phyloP scores from a whole-genome alignment of 2,113 vertebrate species.

The Brienomyrus brachyistius region DNA sequence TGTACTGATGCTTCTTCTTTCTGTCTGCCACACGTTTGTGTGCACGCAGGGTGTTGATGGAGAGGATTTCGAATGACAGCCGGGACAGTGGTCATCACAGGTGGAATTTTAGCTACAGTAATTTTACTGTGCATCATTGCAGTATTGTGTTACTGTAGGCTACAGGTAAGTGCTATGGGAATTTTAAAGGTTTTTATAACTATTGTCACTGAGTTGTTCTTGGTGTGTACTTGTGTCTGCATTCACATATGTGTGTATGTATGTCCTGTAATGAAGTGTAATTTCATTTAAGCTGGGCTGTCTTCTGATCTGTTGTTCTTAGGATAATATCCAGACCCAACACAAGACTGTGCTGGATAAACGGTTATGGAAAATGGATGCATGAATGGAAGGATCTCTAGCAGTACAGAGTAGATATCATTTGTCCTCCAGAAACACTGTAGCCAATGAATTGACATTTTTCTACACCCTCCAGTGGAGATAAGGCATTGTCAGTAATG shows the following conservation, averaged over 20 bases:
- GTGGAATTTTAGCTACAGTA: slow-evolving; percentile 96
- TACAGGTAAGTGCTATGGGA: slow-evolving; percentile 73
- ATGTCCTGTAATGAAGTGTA: neutral
- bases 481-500: neutral
- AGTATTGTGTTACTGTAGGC: slow-evolving; percentile 94
- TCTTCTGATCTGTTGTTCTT: neutral
- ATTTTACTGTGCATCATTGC: slow-evolving; percentile 97
- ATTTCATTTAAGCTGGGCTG: neutral
- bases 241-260: neutral
- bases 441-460: neutral
- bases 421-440: neutral
- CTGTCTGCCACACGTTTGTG: neutral
- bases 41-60: slow-evolving; percentile 77
- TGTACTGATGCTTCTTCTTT: neutral
- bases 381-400: neutral
- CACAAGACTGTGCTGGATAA: neutral
- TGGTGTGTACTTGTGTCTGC: neutral
- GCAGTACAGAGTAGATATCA: neutral
- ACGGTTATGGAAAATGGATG: neutral
- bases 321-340: neutral
- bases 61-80: slow-evolving; percentile 99
- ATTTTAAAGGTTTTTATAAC: neutral
- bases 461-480: neutral
- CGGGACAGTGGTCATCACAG: slow-evolving; percentile 99
- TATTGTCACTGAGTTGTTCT: neutral